These are phyloP conservation scores for Saccostrea glomerata DNA, from an alignment of 1,140 invertebrate genomes.

Conservation along the genomic window DNA sequence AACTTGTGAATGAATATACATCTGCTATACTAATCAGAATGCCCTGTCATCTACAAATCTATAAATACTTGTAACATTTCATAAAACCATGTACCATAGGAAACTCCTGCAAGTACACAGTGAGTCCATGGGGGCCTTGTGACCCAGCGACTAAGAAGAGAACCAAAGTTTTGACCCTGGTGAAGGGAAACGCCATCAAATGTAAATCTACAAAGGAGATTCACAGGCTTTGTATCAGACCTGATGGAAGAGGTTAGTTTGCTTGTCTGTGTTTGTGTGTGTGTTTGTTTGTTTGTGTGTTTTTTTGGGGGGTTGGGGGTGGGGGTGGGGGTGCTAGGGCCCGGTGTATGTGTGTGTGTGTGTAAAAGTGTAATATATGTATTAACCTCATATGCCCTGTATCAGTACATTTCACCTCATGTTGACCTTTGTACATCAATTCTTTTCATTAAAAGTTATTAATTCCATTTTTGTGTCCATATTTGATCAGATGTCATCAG, in stretches of 20 bases:
- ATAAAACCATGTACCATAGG: not conserved
- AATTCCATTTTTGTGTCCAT: not conserved
- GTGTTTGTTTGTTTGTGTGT: not conserved
- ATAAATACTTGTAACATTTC: too few relatives aligned
- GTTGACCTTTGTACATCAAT: too few relatives aligned
- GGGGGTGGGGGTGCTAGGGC: too few relatives aligned
- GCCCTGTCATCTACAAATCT: too few relatives aligned
- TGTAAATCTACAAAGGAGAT: conserved; percentile 59
- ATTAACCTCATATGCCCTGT: too few relatives aligned
- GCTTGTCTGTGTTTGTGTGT: too few relatives aligned
- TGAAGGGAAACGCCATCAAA: conserved; percentile 47
- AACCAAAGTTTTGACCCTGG: conserved; percentile 58
- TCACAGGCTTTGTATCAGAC: conserved; percentile 55
- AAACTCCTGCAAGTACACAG: conserved; percentile 64
- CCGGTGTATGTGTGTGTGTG: too few relatives aligned
- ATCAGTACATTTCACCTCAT: too few relatives aligned
- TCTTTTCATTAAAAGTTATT: not conserved
- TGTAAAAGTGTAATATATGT: too few relatives aligned
- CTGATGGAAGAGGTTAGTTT: conserved; percentile 62
- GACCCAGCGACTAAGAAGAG: conserved; percentile 61
- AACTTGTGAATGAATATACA: too few relatives aligned
- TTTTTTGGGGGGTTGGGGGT: too few relatives aligned
- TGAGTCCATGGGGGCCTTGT: conserved; percentile 66
- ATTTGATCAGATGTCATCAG: not conserved
- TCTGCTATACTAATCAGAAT: too few relatives aligned